Base-by-base conservation (phyloP, 2,888 invertebrate genomes). In the Belgica antarctica region DNA sequence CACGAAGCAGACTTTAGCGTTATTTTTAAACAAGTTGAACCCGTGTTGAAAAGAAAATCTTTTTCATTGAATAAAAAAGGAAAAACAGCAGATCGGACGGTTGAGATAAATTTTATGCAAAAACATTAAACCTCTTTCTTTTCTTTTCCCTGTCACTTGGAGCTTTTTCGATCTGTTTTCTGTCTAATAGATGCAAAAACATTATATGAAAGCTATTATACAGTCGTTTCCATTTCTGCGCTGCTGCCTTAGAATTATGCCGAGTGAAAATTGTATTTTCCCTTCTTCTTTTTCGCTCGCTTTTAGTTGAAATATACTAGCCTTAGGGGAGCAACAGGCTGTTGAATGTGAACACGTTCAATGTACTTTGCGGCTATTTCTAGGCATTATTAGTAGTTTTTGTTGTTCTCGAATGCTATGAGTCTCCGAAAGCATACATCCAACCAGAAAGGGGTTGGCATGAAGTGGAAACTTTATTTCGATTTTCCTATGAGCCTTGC, bases 311-410 rank as follows among this genome's bases (percentile, higher is more conserved):
- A 66, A 66, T 28, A 65, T 41, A 66, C 66, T 28, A 15, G 19
- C 46, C 66, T 25, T 46, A 47, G 66, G 47, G 46, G 66, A 66
- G 66, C 66, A 66, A 66, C 66, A 66, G 66, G 66, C 47, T 66
- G 47, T 47, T 46, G 47, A 47, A 66, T 28, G 27, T 47, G 62
- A 62, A 62, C 62, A 62, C 62, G 34, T 34, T 62, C 36, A 46
- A 47, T 46, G 27, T 66, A 46, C 46, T 66, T 46, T 66, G 47
- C 28, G 46, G 66, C 66, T 47, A 66, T 46, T 66, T 12, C 59
- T 24, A 59, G 59, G 59, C 59, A 25, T 59, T 24, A 59, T 25
- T 59, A 12, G 52, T 52, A 22, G 52, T 15, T 41, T 41, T 41
- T 41, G 41, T 41, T n/a, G n/a, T n/a, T n/a, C n/a, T n/a, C n/a